A percentile compares a stretch with the other conserved stretches of the same genome.
Evolutionary conservation across 2,888 invertebrate species (phyloP).

Genomic region (Caenorhabditis doughertyi): DNA sequence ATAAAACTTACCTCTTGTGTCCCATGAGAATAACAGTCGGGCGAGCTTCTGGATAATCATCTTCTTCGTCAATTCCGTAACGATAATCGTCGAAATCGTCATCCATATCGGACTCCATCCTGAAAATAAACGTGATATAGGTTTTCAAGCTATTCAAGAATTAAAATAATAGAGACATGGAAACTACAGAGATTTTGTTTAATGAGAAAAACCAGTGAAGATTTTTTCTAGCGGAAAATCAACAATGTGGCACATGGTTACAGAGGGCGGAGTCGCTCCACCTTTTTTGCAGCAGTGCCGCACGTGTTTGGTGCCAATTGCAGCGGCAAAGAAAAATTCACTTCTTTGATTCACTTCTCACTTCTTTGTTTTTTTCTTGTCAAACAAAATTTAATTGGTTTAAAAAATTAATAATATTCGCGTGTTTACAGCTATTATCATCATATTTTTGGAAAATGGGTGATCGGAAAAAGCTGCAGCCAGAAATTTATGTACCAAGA

Average conservation of each 20-base stretch:
- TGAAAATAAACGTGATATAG: background rate
- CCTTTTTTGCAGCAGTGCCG: conserved; percentile 11
- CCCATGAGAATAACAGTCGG: conserved; percentile 82
- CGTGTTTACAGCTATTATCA: too few species aligned
- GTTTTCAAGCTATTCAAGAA: too few species aligned
- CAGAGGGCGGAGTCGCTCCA: conserved; percentile 8
- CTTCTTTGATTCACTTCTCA: too few species aligned
- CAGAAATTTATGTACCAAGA: conserved; percentile 3
- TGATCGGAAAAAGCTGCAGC: background rate
- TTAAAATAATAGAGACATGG: too few species aligned
- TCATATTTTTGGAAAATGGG: conserved; percentile 17
- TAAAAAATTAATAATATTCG: too few species aligned
- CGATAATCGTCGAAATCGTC: conserved; percentile 76
- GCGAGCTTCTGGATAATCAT: conserved; percentile 67
- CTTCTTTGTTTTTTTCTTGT: too few species aligned
- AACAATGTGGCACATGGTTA: conserved; percentile 39
- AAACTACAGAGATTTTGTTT: background rate
- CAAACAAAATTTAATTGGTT: too few species aligned
- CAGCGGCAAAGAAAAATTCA: too few species aligned
- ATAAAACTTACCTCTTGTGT: conserved; percentile 78
- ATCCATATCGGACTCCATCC: conserved; percentile 59
- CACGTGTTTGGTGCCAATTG: conserved; percentile 15
- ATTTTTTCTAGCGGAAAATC: conserved; percentile 17
- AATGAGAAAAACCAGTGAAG: background rate
- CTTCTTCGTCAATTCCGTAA: conserved; percentile 71